Base-by-base conservation (phyloP, 1,140 invertebrate genomes). In the Drosophila pallidifrons region DNA sequence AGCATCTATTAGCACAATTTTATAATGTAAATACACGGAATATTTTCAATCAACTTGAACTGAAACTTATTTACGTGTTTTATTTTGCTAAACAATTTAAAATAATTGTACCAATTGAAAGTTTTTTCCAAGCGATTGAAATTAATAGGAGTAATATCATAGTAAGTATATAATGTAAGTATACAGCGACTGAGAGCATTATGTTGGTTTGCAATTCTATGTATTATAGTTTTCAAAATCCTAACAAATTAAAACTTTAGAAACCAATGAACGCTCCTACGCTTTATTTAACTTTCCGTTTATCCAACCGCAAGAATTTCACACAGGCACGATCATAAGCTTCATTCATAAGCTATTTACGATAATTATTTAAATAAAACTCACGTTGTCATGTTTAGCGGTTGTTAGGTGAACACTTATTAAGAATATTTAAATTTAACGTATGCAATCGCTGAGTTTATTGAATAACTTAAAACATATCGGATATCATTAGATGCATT, bases 1-100 rank as follows among this genome's bases (percentile, higher is more conserved):
- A 25, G 54, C 51, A 38, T 76, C 68, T 32, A 82, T 88, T 86
- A 86, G 82, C 83, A 88, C 83, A 82, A 88, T 88, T 79, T 65
- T 16, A 65, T 10, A 28, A 58, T 86, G 75, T 82, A 67, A 87
- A 87, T 86, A 87, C 82, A 86, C 82, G 4, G 43, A 86, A 61
- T 77, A 51, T 67, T 70, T 63, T 75, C 68, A 83, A 47, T 43
- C 51, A 49, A 49, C 30, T 16, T 13, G 41, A 43, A 43, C 25
- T 28, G 20, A 38, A 38, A 20, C 11, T 47, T 16, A 6, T 46
- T 38, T 41, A 5, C 38, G 46, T 10, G 30, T 32, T 32, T 32
- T 32, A 32, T 32, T 32, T 32, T 32, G 2, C 20, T 7, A 32
- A 32, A 32, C 30, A 32, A 32, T 32, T 32, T 5, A 5, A 32